Conservation (phyloP, 2,888 invertebrate species). For the Macrosiphum euphorbiae region DNA sequence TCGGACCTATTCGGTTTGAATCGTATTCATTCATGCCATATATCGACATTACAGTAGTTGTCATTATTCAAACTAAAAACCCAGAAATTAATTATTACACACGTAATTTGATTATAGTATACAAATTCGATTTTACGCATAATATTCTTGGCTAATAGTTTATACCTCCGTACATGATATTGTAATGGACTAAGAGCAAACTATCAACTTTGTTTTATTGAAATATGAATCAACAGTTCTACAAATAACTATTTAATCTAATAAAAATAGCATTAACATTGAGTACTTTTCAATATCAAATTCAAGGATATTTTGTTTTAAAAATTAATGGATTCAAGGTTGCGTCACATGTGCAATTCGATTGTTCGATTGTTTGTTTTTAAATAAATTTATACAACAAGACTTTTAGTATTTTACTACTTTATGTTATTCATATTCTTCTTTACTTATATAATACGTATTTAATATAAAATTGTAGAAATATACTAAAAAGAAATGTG, state of each 20-base stretch:
- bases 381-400: background rate
- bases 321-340: background rate
- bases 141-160: background rate
- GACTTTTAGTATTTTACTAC: background rate
- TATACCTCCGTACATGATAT: background rate
- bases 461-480: background rate
- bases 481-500: background rate
- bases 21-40: background rate
- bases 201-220: background rate
- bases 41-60: background rate
- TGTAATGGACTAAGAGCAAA: background rate
- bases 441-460: too few species aligned
- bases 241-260: background rate
- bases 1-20: background rate
- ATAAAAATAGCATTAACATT: background rate
- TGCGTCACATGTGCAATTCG: background rate
- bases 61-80: background rate
- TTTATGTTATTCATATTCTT: too few species aligned
- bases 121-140: background rate
- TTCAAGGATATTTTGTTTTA: background rate
- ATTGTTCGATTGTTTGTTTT: background rate
- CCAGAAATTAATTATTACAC: background rate
- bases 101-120: background rate
- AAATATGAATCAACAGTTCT: background rate
- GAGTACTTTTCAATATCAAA: background rate